Conservation (phyloP, 2,113 vertebrate genomes). For the Cranoglanis bouderius region DNA sequence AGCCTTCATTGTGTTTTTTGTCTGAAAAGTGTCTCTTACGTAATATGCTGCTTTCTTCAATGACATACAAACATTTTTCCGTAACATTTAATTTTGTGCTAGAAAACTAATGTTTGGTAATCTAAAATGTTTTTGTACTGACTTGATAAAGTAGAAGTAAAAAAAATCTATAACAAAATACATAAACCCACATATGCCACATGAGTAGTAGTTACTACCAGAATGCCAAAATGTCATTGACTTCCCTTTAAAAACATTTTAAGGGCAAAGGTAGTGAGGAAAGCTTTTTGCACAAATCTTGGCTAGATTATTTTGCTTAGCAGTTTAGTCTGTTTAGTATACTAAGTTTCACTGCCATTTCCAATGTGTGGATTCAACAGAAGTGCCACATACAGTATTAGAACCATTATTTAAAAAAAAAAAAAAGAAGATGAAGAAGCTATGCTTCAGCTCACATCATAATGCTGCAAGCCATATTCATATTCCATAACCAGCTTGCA, state of each 20-base stretch:
- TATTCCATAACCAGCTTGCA: constrained; percentile 33
- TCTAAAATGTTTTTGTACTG: too few relatives aligned
- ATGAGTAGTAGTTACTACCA: not conserved
- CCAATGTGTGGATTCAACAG: not conserved
- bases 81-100: too few relatives aligned
- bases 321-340: not conserved
- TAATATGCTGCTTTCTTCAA: too few relatives aligned
- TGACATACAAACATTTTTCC: too few relatives aligned
- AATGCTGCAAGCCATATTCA: constrained; percentile 31
- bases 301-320: not conserved
- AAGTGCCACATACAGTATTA: constrained; percentile 1
- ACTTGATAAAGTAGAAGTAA: too few relatives aligned
- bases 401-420: constrained; percentile 9
- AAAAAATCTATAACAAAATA: too few relatives aligned
- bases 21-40: too few relatives aligned
- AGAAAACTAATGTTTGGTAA: too few relatives aligned
- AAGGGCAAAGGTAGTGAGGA: not conserved
- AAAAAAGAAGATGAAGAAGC: not conserved
- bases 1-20: too few relatives aligned
- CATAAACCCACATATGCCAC: not conserved
- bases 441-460: constrained; percentile 22
- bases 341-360: not conserved
- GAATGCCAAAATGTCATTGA: constrained; percentile 2
- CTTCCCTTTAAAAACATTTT: not conserved
- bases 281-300: constrained; percentile 1